These are phyloP conservation scores for Syngnathus floridae DNA, from an alignment of 2,113 vertebrate species.

Conservation along the genomic window DNA sequence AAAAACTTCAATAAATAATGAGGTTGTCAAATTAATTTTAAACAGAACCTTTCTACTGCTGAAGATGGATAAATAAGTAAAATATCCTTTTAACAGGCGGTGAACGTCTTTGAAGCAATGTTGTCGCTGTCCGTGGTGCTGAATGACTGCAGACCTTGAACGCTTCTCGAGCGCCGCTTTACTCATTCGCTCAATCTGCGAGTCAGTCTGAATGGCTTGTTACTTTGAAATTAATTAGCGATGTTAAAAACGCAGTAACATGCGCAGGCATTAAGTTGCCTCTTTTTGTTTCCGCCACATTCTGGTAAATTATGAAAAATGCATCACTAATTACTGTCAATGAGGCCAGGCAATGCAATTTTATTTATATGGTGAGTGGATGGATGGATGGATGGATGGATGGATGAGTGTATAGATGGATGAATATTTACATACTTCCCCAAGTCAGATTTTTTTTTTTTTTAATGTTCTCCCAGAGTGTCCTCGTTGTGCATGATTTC, in stretches of 20 bases:
- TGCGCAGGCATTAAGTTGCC: neutral
- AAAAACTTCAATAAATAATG: too few species aligned
- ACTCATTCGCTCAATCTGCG: neutral
- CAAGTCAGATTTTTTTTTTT: slow-evolving; percentile 1
- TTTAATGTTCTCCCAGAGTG: neutral
- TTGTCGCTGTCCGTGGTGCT: slow-evolving; percentile 31
- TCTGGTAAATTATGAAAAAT: neutral
- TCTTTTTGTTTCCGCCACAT: neutral
- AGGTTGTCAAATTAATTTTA: too few species aligned
- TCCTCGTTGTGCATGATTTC: slow-evolving; percentile 1
- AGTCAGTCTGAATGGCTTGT: neutral
- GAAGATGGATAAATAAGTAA: too few species aligned
- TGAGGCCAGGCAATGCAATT: neutral
- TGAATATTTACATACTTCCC: neutral
- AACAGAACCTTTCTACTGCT: too few species aligned
- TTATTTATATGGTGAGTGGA: neutral
- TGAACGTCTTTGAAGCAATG: neutral
- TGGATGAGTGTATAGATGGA: neutral
- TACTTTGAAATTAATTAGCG: neutral
- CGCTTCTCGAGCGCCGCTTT: neutral
- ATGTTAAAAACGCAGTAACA: neutral
- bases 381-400: neutral
- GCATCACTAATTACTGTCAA: neutral
- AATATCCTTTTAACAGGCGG: neutral
- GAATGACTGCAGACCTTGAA: neutral